Conservation (phyloP, 1,140 invertebrate species). For the Hestina assimilis region DNA sequence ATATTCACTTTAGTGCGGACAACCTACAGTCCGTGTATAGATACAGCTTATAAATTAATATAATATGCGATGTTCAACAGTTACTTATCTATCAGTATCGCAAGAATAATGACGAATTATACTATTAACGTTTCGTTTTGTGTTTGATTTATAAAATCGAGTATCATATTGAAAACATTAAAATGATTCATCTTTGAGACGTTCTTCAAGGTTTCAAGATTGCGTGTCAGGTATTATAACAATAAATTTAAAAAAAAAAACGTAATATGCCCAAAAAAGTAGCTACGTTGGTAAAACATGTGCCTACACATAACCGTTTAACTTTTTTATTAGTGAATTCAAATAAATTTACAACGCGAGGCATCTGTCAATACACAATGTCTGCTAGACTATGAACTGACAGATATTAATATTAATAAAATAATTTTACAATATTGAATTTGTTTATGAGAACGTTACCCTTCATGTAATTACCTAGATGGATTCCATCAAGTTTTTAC, state of each 20-base stretch:
- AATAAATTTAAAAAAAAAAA: no score
- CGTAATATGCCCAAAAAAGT: no score
- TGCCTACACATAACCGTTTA: no score
- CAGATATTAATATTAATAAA: not conserved
- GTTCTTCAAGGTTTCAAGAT: no score
- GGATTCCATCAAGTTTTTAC: slow-evolving; percentile 35
- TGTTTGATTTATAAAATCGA: not conserved
- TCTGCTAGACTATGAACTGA: no score
- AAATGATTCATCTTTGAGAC: no score
- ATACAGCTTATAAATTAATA: not conserved
- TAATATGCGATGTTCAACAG: not conserved
- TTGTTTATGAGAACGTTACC: slow-evolving; percentile 14
- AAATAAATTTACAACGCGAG: no score
- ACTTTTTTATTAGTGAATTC: no score
- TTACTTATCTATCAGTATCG: not conserved
- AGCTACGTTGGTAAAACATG: no score
- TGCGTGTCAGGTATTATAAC: no score
- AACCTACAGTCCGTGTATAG: not conserved
- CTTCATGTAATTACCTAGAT: slow-evolving; percentile 15
- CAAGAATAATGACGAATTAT: not conserved
- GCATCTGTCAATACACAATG: no score
- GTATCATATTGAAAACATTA: not conserved
- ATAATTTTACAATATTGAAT: slow-evolving; percentile 3
- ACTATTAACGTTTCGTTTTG: not conserved
- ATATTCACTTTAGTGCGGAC: not conserved